Base-by-base conservation (phyloP, 2,113 vertebrate genomes). In the Lethenteron reissneri region DNA sequence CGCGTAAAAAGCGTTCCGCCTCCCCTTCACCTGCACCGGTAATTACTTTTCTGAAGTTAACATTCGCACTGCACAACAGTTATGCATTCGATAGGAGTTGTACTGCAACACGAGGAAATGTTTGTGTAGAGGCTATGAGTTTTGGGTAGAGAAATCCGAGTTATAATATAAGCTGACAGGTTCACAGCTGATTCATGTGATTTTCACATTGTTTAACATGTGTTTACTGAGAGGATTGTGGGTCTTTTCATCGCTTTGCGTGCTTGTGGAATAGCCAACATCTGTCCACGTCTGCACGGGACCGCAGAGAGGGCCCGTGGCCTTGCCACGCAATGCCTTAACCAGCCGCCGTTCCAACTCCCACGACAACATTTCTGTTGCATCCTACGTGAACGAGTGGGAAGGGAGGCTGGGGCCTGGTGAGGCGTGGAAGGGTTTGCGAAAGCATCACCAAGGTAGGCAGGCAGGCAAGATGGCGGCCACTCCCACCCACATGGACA, bases 321-420 rank as follows among this genome's bases (percentile, higher is more conserved):
- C n/a, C n/a, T 68, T n/a, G 64, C n/a, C 9, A 25, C n/a, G n/a
- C n/a, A n/a, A 17, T n/a, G n/a, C 64, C 64, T 17, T 25, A n/a
- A n/a, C 25, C n/a, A 68, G 64, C 78, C 82, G 85, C 75, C 81
- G 82, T 75, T 85, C 84, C 78, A 83, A 81, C 72, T 86, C 82
- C 71, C 81, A 81, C 79, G 78, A 80, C 82, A 90, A 79, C 78
- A 79, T 88, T 75, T 96, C 91, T 74, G 92, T 99, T 82, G 86
- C 90, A 76, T 90, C 90, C 78, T 90, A 82, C 70, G 76, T 99
- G 75, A 83, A 85, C 71, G 81, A 89, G 3, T 97, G 90, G 91
- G 91, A 99, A 81, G 87, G 88, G 83, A 86, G 64, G n/a, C n/a
- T 68, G n/a, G 64, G 25, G 64, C 64, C n/a, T n/a, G 25, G 10